These are phyloP conservation scores for Anguilla rostrata DNA, from an alignment of 2,113 vertebrate genomes.

Conservation along the genomic window DNA sequence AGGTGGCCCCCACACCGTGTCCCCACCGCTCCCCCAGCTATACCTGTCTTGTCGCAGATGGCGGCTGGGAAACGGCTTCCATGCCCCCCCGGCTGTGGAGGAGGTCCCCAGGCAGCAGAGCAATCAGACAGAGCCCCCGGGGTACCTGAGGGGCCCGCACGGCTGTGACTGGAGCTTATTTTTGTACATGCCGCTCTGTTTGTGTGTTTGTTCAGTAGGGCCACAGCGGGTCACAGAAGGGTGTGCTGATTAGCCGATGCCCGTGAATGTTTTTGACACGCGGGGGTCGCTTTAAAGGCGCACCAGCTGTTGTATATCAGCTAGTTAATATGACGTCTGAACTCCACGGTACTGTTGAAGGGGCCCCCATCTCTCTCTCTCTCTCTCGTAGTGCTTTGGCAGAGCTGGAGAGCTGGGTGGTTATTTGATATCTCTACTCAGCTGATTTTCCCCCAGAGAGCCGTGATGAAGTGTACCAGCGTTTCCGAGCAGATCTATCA, in stretches of 20 bases:
- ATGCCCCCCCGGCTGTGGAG: constrained; percentile 50
- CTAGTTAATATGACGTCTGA: neutral
- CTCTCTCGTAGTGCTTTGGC: neutral
- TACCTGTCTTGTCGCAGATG: constrained; percentile 35
- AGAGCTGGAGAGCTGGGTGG: neutral
- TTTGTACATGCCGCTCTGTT: constrained; percentile 41
- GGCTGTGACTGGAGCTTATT: constrained; percentile 37
- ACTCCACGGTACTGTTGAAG: constrained; percentile 21
- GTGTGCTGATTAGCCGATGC: neutral
- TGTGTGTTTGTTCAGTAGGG: constrained; percentile 53
- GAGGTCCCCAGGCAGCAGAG: constrained; percentile 38
- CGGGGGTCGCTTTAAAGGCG: neutral
- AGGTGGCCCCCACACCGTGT: constrained; percentile 28
- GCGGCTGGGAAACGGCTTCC: constrained; percentile 53
- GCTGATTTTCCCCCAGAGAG: constrained; percentile 37
- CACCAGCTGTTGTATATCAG: neutral
- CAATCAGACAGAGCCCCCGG: constrained; percentile 37
- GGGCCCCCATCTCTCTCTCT: constrained; percentile 12
- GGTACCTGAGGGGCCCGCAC: constrained; percentile 27
- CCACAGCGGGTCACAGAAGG: constrained; percentile 37
- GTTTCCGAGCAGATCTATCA: neutral
- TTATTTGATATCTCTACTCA: constrained; percentile 7
- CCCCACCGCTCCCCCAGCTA: constrained; percentile 16
- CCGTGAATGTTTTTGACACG: neutral
- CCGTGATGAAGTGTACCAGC: constrained; percentile 26